phyloP scores from a whole-genome alignment of 2,797 vertebrate species.

The Catharus ustulatus region DNA sequence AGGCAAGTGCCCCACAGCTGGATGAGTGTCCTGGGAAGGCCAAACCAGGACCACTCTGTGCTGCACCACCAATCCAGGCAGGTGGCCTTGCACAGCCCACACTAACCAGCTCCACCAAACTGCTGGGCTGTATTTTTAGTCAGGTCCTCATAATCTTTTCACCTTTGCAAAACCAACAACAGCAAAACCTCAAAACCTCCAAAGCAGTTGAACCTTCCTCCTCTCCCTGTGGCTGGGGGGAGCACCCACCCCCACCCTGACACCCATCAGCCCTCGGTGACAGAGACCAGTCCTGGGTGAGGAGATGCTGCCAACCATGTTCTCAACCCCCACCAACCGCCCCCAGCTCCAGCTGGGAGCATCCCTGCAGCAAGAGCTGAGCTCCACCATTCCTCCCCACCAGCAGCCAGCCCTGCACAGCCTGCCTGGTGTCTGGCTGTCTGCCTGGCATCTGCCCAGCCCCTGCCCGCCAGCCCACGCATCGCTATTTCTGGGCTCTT shows the following conservation, averaged over 20 bases:
- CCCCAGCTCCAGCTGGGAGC: conserved; percentile 9
- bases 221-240: background rate
- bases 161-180: background rate
- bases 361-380: background rate
- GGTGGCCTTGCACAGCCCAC: background rate
- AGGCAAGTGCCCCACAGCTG: background rate
- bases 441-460: conserved; percentile 56
- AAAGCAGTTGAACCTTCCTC: background rate
- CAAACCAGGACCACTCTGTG: rapidly evolving
- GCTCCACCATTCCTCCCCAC: background rate
- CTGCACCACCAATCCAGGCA: background rate
- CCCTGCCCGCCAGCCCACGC: conserved; percentile 43
- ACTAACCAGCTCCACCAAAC: background rate
- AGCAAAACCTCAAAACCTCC: background rate
- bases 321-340: background rate
- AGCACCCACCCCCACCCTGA: background rate
- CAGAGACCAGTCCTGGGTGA: background rate
- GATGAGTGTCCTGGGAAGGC: background rate
- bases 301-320: background rate
- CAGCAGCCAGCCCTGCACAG: background rate
- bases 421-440: conserved; percentile 43
- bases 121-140: background rate
- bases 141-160: rapidly evolving
- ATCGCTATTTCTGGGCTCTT: conserved; percentile 63
- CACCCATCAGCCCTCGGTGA: background rate